Evolutionary conservation across 2,888 invertebrate genomes (phyloP).

Genomic region (Cerastis rubricosa): DNA sequence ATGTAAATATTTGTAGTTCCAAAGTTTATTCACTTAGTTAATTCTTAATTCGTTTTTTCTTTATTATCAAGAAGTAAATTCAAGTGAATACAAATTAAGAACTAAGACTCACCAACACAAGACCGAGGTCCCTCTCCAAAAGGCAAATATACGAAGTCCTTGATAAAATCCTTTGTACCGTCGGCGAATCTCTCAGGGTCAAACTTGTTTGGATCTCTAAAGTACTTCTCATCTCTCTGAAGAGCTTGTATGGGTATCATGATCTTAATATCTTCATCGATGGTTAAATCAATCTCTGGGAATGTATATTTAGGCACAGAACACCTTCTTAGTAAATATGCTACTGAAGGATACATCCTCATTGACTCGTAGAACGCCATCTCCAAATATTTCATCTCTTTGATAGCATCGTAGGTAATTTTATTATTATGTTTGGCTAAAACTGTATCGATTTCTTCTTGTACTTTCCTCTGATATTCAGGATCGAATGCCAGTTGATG

Average conservation of each 20-base stretch:
- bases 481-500: slow-evolving; percentile 87
- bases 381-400: slow-evolving; percentile 85
- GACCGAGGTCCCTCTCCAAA: slow-evolving; percentile 86
- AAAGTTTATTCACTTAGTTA: background rate
- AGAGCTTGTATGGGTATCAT: slow-evolving; percentile 84
- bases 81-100: background rate
- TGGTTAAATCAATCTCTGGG: slow-evolving; percentile 82
- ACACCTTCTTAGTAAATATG: slow-evolving; percentile 81
- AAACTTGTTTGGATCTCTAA: slow-evolving; percentile 80
- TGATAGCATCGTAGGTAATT: slow-evolving; percentile 83
- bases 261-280: slow-evolving; percentile 79
- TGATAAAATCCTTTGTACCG: slow-evolving; percentile 75
- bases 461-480: slow-evolving; percentile 84
- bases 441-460: slow-evolving; percentile 84
- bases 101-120: slow-evolving; percentile 82
- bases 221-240: slow-evolving; percentile 84
- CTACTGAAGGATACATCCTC: slow-evolving; percentile 86
- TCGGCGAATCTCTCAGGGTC: slow-evolving; percentile 83
- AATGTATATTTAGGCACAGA: slow-evolving; percentile 82
- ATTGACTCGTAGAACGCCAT: slow-evolving; percentile 85
- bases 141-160: slow-evolving; percentile 81
- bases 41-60: background rate
- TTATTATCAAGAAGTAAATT: background rate
- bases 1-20: background rate
- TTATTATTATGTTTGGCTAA: slow-evolving; percentile 79